Evolutionary conservation across 2,888 invertebrate species (phyloP).

Genomic region (Agrilus mali): DNA sequence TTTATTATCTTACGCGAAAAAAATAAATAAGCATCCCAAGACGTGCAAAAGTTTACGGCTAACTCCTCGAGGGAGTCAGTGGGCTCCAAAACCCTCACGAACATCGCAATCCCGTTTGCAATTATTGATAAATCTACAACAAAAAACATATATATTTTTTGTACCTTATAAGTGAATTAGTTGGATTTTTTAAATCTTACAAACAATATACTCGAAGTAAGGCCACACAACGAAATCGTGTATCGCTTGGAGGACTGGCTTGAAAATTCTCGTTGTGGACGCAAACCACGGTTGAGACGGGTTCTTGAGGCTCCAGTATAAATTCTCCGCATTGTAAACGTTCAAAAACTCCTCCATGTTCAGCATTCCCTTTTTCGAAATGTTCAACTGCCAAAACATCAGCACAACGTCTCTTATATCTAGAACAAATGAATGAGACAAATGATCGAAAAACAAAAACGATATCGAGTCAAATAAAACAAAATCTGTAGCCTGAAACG

Average conservation of each 20-base stretch:
- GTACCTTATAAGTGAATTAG: background rate
- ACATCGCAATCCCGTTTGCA: slow-evolving; percentile 63
- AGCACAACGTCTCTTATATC: slow-evolving; percentile 61
- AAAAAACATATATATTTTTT: background rate
- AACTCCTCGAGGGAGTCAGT: slow-evolving; percentile 47
- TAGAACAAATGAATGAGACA: slow-evolving; percentile 22
- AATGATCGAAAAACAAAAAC: background rate
- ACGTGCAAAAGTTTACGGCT: slow-evolving; percentile 52
- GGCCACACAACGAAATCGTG: slow-evolving; percentile 52
- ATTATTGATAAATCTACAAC: slow-evolving; percentile 56
- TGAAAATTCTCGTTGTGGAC: slow-evolving; percentile 44
- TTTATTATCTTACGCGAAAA: slow-evolving; percentile 44
- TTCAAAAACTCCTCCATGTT: slow-evolving; percentile 60
- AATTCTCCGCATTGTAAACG: slow-evolving; percentile 57
- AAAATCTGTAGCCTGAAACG: slow-evolving; percentile 1
- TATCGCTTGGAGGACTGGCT: slow-evolving; percentile 48
- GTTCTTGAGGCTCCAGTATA: slow-evolving; percentile 63
- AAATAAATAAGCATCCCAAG: slow-evolving; percentile 67
- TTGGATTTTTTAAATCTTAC: slow-evolving; percentile 37
- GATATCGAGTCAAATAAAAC: background rate
- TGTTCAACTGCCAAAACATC: slow-evolving; percentile 69
- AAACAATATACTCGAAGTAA: slow-evolving; percentile 60
- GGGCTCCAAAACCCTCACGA: slow-evolving; percentile 53
- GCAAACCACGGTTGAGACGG: slow-evolving; percentile 63
- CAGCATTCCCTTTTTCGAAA: slow-evolving; percentile 50